Percentiles rank a stretch among this genome's conserved stretches.
Evolutionary conservation across 2,888 invertebrate species (phyloP).

Genomic region (Hirtodrosophila cameraria): DNA sequence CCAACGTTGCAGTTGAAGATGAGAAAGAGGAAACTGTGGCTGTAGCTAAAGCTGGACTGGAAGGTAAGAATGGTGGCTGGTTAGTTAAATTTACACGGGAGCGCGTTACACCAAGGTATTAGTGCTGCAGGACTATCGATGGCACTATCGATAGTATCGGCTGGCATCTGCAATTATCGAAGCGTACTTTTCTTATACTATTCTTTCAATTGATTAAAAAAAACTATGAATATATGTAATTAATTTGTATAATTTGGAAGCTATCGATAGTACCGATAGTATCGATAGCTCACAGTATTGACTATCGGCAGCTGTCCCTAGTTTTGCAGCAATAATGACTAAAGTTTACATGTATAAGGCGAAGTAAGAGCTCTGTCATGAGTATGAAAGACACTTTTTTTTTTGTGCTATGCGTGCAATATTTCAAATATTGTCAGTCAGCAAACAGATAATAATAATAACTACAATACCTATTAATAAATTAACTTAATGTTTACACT

Average conservation of each 20-base stretch:
- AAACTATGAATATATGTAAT: too few species aligned
- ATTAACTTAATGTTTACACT: conserved; percentile 51
- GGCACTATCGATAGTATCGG: too few species aligned
- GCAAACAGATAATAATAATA: conserved; percentile 57
- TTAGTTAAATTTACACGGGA: conserved; percentile 79
- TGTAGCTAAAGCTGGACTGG: conserved; percentile 16
- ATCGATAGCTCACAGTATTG: too few species aligned
- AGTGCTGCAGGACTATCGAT: neutral
- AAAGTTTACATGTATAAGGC: conserved; percentile 11
- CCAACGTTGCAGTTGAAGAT: conserved; percentile 18
- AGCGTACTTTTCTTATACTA: too few species aligned
- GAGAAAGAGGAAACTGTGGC: conserved; percentile 5
- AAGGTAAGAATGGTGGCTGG: conserved; percentile 62
- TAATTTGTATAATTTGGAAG: too few species aligned
- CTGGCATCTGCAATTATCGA: too few species aligned
- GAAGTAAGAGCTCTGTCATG: neutral
- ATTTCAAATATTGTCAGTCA: conserved; percentile 66
- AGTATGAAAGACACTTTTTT: conserved; percentile 16
- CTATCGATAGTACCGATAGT: too few species aligned
- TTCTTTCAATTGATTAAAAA: too few species aligned
- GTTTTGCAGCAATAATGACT: neutral
- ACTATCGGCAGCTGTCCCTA: too few species aligned
- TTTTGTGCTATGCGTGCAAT: conserved; percentile 63
- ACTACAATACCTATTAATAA: conserved; percentile 33
- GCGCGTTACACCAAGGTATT: conserved; percentile 27